Base-by-base conservation (phyloP, 2,797 vertebrate species). In the Gadopsis bispinosus region DNA sequence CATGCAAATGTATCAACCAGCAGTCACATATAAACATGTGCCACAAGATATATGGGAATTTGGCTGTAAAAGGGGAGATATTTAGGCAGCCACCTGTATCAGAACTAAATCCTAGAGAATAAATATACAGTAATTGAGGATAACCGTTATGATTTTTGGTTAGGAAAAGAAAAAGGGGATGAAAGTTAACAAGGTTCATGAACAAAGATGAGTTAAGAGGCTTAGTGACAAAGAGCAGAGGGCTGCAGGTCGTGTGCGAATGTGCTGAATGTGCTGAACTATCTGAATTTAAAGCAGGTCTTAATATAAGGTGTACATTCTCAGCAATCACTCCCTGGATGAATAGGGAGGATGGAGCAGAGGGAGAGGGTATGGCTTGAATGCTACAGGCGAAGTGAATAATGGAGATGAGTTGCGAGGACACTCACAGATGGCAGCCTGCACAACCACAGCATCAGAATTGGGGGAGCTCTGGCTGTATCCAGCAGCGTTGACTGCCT, bases 401-500 rank as follows among this genome's bases (percentile, higher is more conserved):
- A 43, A 79, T 55, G 53, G 58, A 70, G 17, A 47, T 37, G 13
- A 69, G 29, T 43, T 50, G 9, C 31, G 53, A 63, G 14, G 77
- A 54, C 16, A 93, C 97, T 97, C 93, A 99, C 98, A 96, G 89
- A 99, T 94, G 77, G 97, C 97, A 77, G 97, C 95, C 92, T 96
- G 89, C 55, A 99, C 97, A 72, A 97, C 79, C 84, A 98, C 96
- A 4, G 95, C 89, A 74, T 99, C 97, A 5, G 98, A 99, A 47
- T 93, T 91, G 39, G 94, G 63, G 7, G 97, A 98, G 89, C 94
- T 96, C 81, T 94, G 95, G 89, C 98, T 99, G 87, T 99, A 98
- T 67, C 98, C 98, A 0, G 97, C 98, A 73, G 97, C 96, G 13
- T 99, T 99, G 63, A 99, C 96, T 22, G 98, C 97, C 94, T 97